These are phyloP conservation scores for Propithecus deckenii DNA, from an alignment of 2,797 vertebrate genomes.

Conservation along the genomic window DNA sequence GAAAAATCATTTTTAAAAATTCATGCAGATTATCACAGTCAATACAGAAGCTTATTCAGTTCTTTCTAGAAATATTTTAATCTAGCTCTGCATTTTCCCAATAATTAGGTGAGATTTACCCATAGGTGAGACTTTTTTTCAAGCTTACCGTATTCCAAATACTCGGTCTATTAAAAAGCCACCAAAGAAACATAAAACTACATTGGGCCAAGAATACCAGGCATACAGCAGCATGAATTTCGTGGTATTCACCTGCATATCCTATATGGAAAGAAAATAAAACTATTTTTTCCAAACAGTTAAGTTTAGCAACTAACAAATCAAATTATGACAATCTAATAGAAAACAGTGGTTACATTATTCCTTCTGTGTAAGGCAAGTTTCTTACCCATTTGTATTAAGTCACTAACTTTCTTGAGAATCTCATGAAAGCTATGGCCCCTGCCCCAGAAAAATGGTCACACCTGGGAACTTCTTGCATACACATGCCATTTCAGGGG, in stretches of 20 bases:
- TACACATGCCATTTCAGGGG: neutral
- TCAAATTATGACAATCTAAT: neutral
- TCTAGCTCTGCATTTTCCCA: constrained; percentile 18
- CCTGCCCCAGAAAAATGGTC: neutral
- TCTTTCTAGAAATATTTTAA: constrained; percentile 15
- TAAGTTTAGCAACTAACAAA: neutral
- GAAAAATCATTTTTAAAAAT: neutral
- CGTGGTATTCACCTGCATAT: constrained; percentile 93
- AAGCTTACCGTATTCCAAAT: constrained; percentile 94
- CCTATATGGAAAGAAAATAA: constrained; percentile 80
- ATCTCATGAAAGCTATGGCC: neutral
- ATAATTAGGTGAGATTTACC: neutral
- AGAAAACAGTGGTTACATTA: neutral
- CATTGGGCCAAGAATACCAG: constrained; percentile 99
- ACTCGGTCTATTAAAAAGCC: constrained; percentile 96
- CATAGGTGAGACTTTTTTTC: neutral
- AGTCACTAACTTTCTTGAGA: neutral
- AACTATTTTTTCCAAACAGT: neutral
- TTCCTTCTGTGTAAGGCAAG: rapidly evolving
- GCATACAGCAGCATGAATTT: constrained; percentile 97
- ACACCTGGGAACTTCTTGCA: neutral
- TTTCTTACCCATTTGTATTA: neutral
- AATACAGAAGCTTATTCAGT: neutral
- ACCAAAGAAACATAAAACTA: constrained; percentile 97
- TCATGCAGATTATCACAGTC: neutral